phyloP scores from a whole-genome alignment of 2,888 invertebrate species.

The Pseudanteris insignis region DNA sequence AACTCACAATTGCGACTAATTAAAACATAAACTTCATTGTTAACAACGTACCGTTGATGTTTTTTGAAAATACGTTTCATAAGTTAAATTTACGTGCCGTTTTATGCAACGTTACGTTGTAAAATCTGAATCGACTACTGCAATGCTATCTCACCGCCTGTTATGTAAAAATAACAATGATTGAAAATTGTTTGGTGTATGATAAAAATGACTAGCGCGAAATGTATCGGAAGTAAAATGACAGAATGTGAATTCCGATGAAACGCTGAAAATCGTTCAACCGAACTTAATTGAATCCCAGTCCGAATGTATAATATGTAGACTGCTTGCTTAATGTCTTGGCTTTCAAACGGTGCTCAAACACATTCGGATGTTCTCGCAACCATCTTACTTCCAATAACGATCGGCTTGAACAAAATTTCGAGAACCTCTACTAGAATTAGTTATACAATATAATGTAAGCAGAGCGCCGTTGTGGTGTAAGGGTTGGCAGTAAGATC shows the following conservation, averaged over 20 bases:
- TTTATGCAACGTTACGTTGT: no score
- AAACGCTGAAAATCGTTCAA: constrained; percentile 58
- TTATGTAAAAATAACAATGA: no score
- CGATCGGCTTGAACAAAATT: constrained; percentile 51
- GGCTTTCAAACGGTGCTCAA: constrained; percentile 49
- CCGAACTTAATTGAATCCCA: constrained; percentile 67
- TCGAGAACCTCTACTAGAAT: constrained; percentile 65
- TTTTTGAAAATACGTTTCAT: no score
- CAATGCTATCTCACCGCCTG: no score
- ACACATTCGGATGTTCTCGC: constrained; percentile 37
- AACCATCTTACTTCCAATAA: constrained; percentile 41
- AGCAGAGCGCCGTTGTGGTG: constrained; percentile 66
- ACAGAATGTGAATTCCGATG: constrained; percentile 55
- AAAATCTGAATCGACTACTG: no score
- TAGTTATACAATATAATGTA: constrained; percentile 68
- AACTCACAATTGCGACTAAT: no score
- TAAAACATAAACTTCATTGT: no score
- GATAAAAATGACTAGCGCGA: constrained; percentile 14
- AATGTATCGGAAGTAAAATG: constrained; percentile 31
- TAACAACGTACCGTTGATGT: no score
- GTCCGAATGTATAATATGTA: constrained; percentile 68
- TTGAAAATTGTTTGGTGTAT: no score
- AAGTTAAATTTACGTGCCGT: no score
- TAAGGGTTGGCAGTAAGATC: constrained; percentile 65
- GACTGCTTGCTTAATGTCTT: constrained; percentile 67